These are phyloP conservation scores for Peromyscus leucopus DNA, from an alignment of 2,113 vertebrate species.

Conservation along the genomic window DNA sequence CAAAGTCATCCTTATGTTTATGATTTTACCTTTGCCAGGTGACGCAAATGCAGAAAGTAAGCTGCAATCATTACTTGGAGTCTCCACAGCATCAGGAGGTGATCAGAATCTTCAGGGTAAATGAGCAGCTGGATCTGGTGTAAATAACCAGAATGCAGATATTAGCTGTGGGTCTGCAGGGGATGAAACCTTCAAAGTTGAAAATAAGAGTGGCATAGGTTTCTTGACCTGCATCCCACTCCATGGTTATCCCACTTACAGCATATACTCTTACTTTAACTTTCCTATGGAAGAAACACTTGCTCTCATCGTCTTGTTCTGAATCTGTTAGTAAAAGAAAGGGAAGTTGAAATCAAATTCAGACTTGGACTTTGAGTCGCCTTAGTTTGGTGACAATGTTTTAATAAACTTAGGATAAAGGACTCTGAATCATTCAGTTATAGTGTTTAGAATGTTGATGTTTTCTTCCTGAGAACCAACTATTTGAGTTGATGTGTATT, in stretches of 20 bases:
- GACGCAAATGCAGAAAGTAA: background rate
- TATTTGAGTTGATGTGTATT: background rate
- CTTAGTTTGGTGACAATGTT: background rate
- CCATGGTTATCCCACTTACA: background rate
- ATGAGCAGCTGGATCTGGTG: background rate
- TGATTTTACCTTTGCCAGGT: slow-evolving; percentile 45
- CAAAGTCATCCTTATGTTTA: background rate
- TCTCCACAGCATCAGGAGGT: background rate
- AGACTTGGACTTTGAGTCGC: background rate
- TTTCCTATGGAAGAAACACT: background rate
- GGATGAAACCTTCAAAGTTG: background rate
- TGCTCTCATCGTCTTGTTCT: background rate
- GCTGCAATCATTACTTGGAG: background rate
- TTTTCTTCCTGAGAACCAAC: background rate
- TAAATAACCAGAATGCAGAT: background rate
- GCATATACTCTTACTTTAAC: background rate
- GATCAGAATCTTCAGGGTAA: too few species aligned
- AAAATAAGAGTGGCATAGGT: background rate
- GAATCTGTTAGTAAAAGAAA: too few species aligned
- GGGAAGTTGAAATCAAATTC: background rate
- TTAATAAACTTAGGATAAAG: background rate
- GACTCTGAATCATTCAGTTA: too few species aligned
- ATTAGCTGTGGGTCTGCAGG: background rate
- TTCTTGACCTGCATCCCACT: background rate
- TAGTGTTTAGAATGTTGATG: background rate